A percentile compares a stretch with the other conserved stretches of the same genome.
These are phyloP conservation scores for Lophotriccus pileatus DNA, from an alignment of 2,797 vertebrate species.

Conservation along the genomic window DNA sequence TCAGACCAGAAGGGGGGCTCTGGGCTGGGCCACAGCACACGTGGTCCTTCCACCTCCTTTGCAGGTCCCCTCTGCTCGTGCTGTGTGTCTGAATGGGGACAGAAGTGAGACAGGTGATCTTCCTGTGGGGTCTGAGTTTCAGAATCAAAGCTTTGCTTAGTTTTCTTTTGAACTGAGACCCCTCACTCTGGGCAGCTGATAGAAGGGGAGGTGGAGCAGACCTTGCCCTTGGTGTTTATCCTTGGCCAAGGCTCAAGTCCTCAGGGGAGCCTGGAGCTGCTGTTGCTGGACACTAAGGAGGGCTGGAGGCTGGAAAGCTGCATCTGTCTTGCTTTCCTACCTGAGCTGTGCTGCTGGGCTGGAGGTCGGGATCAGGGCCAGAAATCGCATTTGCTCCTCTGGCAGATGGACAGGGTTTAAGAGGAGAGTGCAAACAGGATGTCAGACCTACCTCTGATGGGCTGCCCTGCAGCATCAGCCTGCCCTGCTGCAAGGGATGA, in stretches of 20 bases:
- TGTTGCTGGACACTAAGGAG: neutral
- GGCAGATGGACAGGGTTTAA: accelerated
- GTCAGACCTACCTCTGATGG: neutral
- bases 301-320: neutral
- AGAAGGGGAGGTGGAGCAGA: neutral
- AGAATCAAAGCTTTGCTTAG: neutral
- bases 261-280: neutral
- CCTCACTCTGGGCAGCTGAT: neutral
- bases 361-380: neutral
- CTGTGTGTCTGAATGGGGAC: accelerated
- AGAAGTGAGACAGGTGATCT: neutral
- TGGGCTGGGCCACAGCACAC: accelerated
- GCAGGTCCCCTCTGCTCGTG: neutral
- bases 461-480: neutral
- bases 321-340: neutral
- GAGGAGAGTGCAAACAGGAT: neutral
- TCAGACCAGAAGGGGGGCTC: neutral
- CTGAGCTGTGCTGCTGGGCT: neutral
- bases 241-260: neutral
- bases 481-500: neutral
- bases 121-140: neutral
- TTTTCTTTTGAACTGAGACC: neutral
- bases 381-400: accelerated
- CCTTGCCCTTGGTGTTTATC: accelerated
- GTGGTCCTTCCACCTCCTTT: neutral